Evolutionary conservation across 2,888 invertebrate genomes (phyloP), one percentile per base, ranked within the genome.

Genomic region (Athalia cordata): DNA sequence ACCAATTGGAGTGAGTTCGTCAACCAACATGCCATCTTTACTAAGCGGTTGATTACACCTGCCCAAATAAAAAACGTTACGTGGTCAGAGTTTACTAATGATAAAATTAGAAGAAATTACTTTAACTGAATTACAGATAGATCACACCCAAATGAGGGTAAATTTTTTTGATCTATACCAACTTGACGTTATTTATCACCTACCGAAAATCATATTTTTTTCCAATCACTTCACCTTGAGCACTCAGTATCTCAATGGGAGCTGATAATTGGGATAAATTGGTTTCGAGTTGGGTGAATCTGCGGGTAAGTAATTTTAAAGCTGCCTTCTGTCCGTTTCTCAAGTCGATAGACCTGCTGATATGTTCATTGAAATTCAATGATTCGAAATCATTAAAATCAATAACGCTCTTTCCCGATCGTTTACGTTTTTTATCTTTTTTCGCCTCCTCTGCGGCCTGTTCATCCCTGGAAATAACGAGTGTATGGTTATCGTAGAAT

Each of bases 121-220:
- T 47, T 47, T 29, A 29, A 29, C 29, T 2, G 29, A 29, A 29
- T 29, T 29, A 29, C 29, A 29, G 0, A 29, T 29, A 0, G 29
- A 29, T 29, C 2, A 29, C 13, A 7, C 7, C 7, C 11, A 55
- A 9, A 13, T 47, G 13, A 3, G 11, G 45, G 3, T 15, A n/a
- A 70, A 55, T 15, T 43, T n/a, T 13, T 66, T 1, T 1, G 15
- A 8, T 15, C 3, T n/a, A 52, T 50, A 11, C 5, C 9, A 8
- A 67, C n/a, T 9, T 67, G 11, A 29, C 13, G 6, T 47, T 15
- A 67, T 50, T 7, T 67, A 67, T 50, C 13, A 43, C 55, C 78
- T 83, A 89, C 86, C 88, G 82, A 79, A 89, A 88, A 62, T 87
- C 84, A 79, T 89, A 89, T 85, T 89, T 89, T 76, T 86, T 89